Base-by-base conservation (phyloP, 2,797 vertebrate genomes). In the Coilia nasus region DNA sequence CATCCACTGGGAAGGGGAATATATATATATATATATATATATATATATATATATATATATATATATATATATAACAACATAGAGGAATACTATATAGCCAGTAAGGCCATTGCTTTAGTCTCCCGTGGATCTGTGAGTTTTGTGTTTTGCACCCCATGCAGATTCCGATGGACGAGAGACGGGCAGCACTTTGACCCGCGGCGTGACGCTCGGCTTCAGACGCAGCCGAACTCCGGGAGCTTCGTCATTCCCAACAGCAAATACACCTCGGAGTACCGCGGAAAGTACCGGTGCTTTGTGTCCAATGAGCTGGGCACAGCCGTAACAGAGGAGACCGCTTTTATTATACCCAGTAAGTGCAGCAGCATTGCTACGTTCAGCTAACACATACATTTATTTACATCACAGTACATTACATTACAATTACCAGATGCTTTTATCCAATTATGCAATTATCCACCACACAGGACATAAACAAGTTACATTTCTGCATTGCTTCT, bases 151-250 rank as follows among this genome's bases (percentile, higher is more conserved):
- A 28, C 67, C 41, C 87, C 12, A 67, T 90, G 85, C 90, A 99
- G 98, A 83, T 99, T 97, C 91, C 93, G 91, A 19, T 99, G 98
- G 98, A 98, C 95, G 17, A 99, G 96, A 90, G 95, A 99, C 90
- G 97, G 95, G 6, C 88, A 95, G 81, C 91, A 94, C 0, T 97
- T 98, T 47, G 88, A 95, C 86, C 93, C 96, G 46, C 88, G 91
- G 0, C 91, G 93, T 62, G 89, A 96, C 81, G 83, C 93, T 0
- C 93, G 92, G 82, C 92, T 96, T 86, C 90, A 91, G 59, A 75
- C 86, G 9, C 87, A 90, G 0, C 94, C 91, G 75, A 93, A 90
- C 88, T 95, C 93, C 17, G 97, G 98, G 35, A 96, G 92, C 0
- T 97, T 99, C 87, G 91, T 92, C 85, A 96, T 99, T 89, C 93